Base-by-base conservation (phyloP, 2,113 vertebrate species). In the cattle (Bos taurus) region DNA sequence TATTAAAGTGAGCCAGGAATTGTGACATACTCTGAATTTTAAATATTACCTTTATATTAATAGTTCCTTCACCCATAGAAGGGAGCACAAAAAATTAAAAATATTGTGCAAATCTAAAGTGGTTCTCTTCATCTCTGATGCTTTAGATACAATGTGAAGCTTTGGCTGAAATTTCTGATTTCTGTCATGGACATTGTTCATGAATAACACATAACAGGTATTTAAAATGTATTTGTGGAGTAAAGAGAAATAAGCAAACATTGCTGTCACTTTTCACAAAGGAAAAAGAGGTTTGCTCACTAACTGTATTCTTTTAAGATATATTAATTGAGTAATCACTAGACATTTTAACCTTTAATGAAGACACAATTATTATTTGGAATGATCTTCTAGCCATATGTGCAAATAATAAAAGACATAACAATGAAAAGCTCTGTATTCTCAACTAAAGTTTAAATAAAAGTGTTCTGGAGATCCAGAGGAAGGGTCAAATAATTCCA, bases 1-100 rank as follows among this genome's bases (percentile, higher is more conserved):
- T 98, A 98, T 97, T 93, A 97, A 94, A 96, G 97, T 97, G 96
- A 98, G 96, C 97, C 96, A 97, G 97, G 94, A 96, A 98, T 98
- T 95, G 97, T 97, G 90, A 96, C 80, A 84, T 94, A 96, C 57
- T 97, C 96, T 8, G 74, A 89, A 64, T 97, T 90, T 95, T 96
- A 96, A 97, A 95, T 89, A 84, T 94, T 90, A 97, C 96, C 91
- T 97, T 97, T 97, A 96, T 87, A 43, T 43, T 26, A 77, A 77
- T 77, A 90, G 93, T 54, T 93, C 83, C 97, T 96, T 98, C 95
- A 97, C 82, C 93, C 96, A 81, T 95, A 91, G 82, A 95, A 89
- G 54, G 89, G 96, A 96, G 86, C 71, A 21, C 80, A 90, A 94
- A 91, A 97, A 93, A 94, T 87, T 92, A 92, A 98, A 97, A 98